Percentiles rank a stretch among this genome's conserved stretches.
Conservation (phyloP, 2,888 invertebrate genomes). For the Tipula unca region DNA sequence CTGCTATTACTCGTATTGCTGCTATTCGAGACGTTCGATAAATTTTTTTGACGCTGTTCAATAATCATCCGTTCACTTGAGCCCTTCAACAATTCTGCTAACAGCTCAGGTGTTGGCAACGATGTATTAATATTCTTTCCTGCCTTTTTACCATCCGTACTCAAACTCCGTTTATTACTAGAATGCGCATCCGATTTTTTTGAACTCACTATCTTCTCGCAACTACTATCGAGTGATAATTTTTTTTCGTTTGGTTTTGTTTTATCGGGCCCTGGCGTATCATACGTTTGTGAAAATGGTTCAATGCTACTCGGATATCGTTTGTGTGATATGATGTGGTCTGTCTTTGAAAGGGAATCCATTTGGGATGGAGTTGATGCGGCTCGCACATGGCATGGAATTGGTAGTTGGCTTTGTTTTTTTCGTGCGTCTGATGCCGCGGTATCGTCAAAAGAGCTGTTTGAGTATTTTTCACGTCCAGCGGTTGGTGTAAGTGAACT, state of each 20-base stretch:
- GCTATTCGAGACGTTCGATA: slow-evolving; percentile 1
- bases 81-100: slow-evolving; percentile 68
- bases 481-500: not conserved
- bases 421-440: slow-evolving; percentile 33
- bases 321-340: slow-evolving; percentile 27
- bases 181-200: slow-evolving; percentile 20
- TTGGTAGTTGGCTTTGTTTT: slow-evolving; percentile 35
- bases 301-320: slow-evolving; percentile 31
- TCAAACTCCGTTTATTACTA: slow-evolving; percentile 37
- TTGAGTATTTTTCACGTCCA: slow-evolving; percentile 17
- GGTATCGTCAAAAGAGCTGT: slow-evolving; percentile 25
- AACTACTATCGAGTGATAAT: slow-evolving; percentile 26
- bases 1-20: not conserved
- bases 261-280: not conserved
- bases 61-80: slow-evolving; percentile 69
- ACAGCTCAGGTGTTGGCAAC: slow-evolving; percentile 53
- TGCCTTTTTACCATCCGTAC: slow-evolving; percentile 33
- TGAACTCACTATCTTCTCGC: slow-evolving; percentile 29
- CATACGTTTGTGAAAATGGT: not conserved
- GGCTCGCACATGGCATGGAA: slow-evolving; percentile 39
- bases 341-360: slow-evolving; percentile 28
- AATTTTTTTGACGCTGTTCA: slow-evolving; percentile 41
- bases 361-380: slow-evolving; percentile 42
- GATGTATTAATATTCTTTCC: slow-evolving; percentile 35
- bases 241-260: slow-evolving; percentile 25